Base-by-base conservation (phyloP, 2,113 vertebrate genomes). In the Callaeas wilsoni region DNA sequence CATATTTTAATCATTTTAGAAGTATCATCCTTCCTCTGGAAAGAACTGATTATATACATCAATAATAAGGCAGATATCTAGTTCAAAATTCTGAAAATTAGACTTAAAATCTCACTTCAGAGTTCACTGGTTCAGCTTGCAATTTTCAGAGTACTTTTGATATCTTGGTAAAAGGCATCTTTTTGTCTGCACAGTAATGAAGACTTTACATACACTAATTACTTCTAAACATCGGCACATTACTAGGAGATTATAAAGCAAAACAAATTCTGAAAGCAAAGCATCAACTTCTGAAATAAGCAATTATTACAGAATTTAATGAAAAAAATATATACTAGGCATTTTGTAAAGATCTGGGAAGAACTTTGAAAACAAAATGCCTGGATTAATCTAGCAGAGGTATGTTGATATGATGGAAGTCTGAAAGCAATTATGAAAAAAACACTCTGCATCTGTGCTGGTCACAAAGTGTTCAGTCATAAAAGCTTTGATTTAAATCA, bases 101-200 rank as follows among this genome's bases (percentile, higher is more conserved):
- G 74, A 47, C 35, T 49, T 82, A 84, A 81, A 78, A 71, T 84
- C 77, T 96, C 42, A 56, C 73, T 69, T 70, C 13, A 44, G 67
- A 67, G 46, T 73, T 93, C 67, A 57, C 35, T 32, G 75, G 52
- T 52, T 80, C 19, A 70, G 27, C 57, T 64, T 70, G 47, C 30
- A 57, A 47, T 90, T 89, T 77, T 65, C 53, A 71, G 67, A 64
- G 39, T 25, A 89, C 47, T 77, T 88, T 79, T 62, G 41, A 76
- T 70, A 35, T 87, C 80, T 42, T 17, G 30, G 73, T 60, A 62
- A 41, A 47, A 94, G 75, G 67, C 39, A 63, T 87, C 89, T 96
- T 97, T 95, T 96, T 97, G 96, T 95, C 55, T 97, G 97, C 97
- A 96, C 96, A 97, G 96, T 95, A 97, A 96, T 16, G 46, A 91